Evolutionary conservation across 2,797 vertebrate species (phyloP), one percentile per base, ranked within the genome.

Genomic region (Anas capensis): DNA sequence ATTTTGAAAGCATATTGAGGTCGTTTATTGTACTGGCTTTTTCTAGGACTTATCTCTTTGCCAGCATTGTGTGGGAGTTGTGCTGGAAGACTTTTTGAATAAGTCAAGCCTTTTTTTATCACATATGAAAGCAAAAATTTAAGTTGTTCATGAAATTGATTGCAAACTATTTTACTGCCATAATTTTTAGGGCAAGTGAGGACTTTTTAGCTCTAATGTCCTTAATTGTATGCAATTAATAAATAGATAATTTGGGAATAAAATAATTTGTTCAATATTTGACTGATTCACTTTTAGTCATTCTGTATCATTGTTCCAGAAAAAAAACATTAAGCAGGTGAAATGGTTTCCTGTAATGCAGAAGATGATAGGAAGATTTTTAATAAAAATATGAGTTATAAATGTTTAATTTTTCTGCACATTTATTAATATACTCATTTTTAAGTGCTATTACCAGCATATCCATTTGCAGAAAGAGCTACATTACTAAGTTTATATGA

Each of bases 151-250:
- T 61, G 19, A 91, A 95, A 97, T 86, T 84, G 84, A 94, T 90
- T 82, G 86, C 27, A 19, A 93, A 73, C 44, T 95, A 13, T 84
- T 92, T 90, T 85, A 93, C 44, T 73, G 68, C 15, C 2, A 8
- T 92, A 77, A 89, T 93, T 96, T 89, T 91, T 76, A 76, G 62
- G 72, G 48, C 46, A 57, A 87, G 53, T 23, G 38, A 64, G 69
- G 58, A 92, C 69, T 91, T 93, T 90, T 46, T 92, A 91, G 72
- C 6, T 77, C 14, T 38, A 75, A 66, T 69, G 7, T 93, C 17
- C 33, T 91, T 96, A 92, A 88, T 60, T 93, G 86, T 17, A 57
- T 66, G 84, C 71, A 93, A 90, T 96, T 95, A 96, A 88, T 71
- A 82, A 92, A 71, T 61, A 86, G 89, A 95, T 94, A 92, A 93